Percentiles rank a stretch among this genome's conserved stretches.
Conservation (phyloP, 2,113 vertebrate species). For the Formicarius rufipectus region DNA sequence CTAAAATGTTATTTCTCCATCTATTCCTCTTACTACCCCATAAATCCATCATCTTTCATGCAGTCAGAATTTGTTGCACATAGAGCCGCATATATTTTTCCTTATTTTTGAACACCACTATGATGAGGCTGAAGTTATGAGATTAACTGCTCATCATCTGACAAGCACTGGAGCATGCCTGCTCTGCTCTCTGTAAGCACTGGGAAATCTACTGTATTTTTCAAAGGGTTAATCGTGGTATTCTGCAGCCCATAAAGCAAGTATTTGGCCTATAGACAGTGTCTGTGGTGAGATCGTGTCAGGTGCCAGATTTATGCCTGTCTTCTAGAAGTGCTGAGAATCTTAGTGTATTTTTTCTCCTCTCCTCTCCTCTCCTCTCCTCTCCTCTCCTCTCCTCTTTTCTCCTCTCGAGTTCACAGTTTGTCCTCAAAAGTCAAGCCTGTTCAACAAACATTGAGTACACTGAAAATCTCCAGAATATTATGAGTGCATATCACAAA, state of each 20-base stretch:
- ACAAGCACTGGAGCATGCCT: background rate
- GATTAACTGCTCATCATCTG: background rate
- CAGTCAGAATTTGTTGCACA: background rate
- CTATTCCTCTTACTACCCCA: background rate
- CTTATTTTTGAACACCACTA: background rate
- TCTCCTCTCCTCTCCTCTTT: background rate
- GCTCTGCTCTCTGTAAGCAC: background rate
- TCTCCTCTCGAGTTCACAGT: background rate
- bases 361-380: background rate
- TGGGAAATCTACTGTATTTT: background rate
- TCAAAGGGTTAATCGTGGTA: background rate
- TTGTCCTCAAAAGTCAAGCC: background rate
- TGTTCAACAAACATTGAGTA: background rate
- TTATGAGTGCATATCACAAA: no score
- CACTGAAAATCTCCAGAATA: background rate
- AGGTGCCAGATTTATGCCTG: background rate
- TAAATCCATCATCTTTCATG: slow-evolving; percentile 24
- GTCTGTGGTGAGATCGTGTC: background rate
- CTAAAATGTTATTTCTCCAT: background rate
- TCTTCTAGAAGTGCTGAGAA: background rate
- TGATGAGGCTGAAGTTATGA: background rate
- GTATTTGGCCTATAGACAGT: background rate
- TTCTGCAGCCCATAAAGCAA: background rate
- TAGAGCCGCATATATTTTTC: background rate
- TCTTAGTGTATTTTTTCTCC: background rate